A percentile compares a stretch with the other conserved stretches of the same genome.
phyloP scores from a whole-genome alignment of 2,797 vertebrate genomes.

The Xyrichtys novacula region DNA sequence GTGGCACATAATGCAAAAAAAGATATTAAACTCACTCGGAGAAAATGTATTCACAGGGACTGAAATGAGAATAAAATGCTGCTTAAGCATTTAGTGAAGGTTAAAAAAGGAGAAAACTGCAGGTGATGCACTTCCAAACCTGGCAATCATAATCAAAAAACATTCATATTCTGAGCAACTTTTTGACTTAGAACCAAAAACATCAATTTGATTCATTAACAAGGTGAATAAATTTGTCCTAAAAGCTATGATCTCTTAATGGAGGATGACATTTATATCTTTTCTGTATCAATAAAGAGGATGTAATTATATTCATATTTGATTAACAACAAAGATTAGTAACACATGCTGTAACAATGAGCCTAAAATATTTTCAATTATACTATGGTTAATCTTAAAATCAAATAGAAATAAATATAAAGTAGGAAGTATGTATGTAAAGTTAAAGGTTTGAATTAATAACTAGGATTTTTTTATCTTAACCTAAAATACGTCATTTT shows the following conservation, averaged over 20 bases:
- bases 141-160: conserved; percentile 46
- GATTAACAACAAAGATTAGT: too few relatives aligned
- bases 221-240: conserved; percentile 2
- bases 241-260: neutral
- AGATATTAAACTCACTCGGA: conserved; percentile 79
- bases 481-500: too few relatives aligned
- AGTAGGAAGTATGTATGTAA: too few relatives aligned
- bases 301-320: too few relatives aligned
- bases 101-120: conserved; percentile 68
- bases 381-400: too few relatives aligned
- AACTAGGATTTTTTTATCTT: too few relatives aligned
- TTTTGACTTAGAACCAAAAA: conserved; percentile 18
- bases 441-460: too few relatives aligned
- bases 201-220: conserved; percentile 18
- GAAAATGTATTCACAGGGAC: conserved; percentile 74
- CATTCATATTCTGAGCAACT: conserved; percentile 28
- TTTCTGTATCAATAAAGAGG: too few relatives aligned
- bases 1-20: conserved; percentile 81
- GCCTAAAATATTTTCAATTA: too few relatives aligned
- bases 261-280: too few relatives aligned
- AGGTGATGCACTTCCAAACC: conserved; percentile 47
- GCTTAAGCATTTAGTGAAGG: conserved; percentile 80
- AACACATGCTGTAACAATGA: too few relatives aligned
- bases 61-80: conserved; percentile 77
- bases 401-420: too few relatives aligned